phyloP scores from a whole-genome alignment of 2,888 invertebrate genomes.

The Fragum sueziense region DNA sequence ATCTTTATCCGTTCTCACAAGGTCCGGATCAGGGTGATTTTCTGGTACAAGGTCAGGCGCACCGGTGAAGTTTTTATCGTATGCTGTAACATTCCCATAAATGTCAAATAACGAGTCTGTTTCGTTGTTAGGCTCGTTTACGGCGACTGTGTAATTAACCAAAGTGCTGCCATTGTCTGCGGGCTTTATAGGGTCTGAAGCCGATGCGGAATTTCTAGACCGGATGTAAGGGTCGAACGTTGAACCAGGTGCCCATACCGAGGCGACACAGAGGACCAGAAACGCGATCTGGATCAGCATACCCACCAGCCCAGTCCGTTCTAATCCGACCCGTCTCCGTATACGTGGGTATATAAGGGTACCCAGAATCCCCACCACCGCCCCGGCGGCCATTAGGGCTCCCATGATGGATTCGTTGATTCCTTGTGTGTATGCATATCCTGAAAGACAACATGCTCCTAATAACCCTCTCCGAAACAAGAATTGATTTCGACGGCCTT shows the following conservation, averaged over 20 bases:
- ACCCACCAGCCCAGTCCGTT: conserved; percentile 79
- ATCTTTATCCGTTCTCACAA: neutral
- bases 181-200: neutral
- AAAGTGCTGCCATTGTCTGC: neutral
- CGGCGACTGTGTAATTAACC: neutral
- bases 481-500: neutral
- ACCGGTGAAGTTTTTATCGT: neutral
- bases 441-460: conserved; percentile 63
- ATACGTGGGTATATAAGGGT: conserved; percentile 83
- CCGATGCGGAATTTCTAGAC: neutral
- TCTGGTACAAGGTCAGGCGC: neutral
- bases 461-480: neutral
- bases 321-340: conserved; percentile 79
- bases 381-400: conserved; percentile 82
- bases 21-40: neutral
- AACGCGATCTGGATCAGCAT: conserved; percentile 76
- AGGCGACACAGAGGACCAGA: conserved; percentile 81
- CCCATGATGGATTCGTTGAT: conserved; percentile 83
- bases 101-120: conserved; percentile 1
- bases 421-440: conserved; percentile 83
- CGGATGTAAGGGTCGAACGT: conserved; percentile 80
- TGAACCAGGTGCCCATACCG: conserved; percentile 84
- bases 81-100: neutral
- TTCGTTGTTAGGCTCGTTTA: neutral
- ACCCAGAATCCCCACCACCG: conserved; percentile 83